phyloP scores from a whole-genome alignment of 2,888 invertebrate species.

The Caenorhabditis angaria region DNA sequence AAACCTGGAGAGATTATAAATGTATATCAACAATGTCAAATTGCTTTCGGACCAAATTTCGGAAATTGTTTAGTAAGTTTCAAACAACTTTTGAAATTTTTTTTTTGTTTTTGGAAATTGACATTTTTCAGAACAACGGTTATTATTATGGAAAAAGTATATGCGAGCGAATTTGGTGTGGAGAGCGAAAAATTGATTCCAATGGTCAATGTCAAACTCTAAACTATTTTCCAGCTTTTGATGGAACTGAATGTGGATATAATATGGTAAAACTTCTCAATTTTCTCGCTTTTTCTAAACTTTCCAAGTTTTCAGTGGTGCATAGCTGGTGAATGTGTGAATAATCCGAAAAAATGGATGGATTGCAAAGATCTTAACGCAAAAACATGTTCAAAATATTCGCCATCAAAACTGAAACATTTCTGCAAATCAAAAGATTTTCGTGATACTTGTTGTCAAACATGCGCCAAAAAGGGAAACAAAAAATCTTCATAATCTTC shows the following conservation, averaged over 20 bases:
- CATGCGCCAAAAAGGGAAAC: conserved; percentile 37
- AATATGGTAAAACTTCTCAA: conserved; percentile 44
- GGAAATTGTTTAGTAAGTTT: conserved; percentile 57
- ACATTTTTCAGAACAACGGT: conserved; percentile 48
- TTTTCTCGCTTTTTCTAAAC: neutral
- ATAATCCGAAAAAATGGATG: conserved; percentile 50
- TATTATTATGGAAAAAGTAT: conserved; percentile 51
- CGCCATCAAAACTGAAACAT: conserved; percentile 51
- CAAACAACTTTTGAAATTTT: no score
- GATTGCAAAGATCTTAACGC: conserved; percentile 60
- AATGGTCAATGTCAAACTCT: conserved; percentile 66
- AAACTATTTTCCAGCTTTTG: conserved; percentile 67
- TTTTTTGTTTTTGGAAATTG: no score
- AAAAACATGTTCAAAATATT: conserved; percentile 54
- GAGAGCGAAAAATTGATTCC: conserved; percentile 51
- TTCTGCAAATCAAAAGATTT: conserved; percentile 58
- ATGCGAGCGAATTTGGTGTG: conserved; percentile 68
- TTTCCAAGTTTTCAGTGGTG: conserved; percentile 62
- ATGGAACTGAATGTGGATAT: conserved; percentile 66
- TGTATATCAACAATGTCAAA: conserved; percentile 61
- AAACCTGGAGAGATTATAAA: conserved; percentile 57
- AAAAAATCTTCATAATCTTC: neutral
- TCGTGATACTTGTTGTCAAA: conserved; percentile 42
- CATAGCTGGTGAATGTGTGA: conserved; percentile 61
- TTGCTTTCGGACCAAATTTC: conserved; percentile 67